Evolutionary conservation across 2,113 vertebrate genomes (phyloP).

Genomic region (Nannospalax galili): DNA sequence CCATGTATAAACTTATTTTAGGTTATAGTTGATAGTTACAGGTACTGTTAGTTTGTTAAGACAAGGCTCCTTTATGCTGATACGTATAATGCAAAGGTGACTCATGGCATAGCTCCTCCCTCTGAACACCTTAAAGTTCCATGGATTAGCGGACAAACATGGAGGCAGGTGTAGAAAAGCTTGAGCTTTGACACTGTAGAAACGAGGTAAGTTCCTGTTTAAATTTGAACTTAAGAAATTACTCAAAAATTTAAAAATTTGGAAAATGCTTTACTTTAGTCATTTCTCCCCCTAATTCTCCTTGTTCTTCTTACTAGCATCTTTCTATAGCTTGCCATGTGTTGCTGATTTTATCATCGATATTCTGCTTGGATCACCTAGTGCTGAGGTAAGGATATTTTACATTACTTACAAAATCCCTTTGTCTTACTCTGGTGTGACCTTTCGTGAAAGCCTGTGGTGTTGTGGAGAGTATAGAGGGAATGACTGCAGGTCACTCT

Average conservation of each 20-base stretch:
- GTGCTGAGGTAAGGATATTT: conserved; percentile 92
- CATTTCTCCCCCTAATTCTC: neutral
- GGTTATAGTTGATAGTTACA: neutral
- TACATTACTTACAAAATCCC: neutral
- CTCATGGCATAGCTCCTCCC: neutral
- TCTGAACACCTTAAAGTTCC: neutral
- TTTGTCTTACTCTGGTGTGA: neutral
- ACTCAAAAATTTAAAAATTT: neutral
- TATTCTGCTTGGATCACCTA: conserved; percentile 96
- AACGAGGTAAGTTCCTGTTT: conserved; percentile 4
- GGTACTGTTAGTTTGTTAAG: neutral
- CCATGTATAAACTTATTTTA: neutral
- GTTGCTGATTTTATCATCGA: conserved; percentile 99
- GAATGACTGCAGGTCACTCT: neutral
- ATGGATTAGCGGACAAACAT: neutral
- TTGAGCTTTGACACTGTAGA: neutral
- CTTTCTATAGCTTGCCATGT: conserved; percentile 96
- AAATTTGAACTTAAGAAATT: conserved; percentile 32
- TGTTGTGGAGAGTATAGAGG: neutral
- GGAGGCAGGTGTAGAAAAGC: neutral
- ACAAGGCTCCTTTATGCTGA: neutral
- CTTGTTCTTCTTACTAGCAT: conserved; percentile 86
- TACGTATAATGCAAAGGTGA: neutral
- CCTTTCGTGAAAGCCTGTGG: neutral
- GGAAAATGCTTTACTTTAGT: conserved; percentile 16